phyloP scores from a whole-genome alignment of 2,888 invertebrate species.

The Leucophenga maculata region DNA sequence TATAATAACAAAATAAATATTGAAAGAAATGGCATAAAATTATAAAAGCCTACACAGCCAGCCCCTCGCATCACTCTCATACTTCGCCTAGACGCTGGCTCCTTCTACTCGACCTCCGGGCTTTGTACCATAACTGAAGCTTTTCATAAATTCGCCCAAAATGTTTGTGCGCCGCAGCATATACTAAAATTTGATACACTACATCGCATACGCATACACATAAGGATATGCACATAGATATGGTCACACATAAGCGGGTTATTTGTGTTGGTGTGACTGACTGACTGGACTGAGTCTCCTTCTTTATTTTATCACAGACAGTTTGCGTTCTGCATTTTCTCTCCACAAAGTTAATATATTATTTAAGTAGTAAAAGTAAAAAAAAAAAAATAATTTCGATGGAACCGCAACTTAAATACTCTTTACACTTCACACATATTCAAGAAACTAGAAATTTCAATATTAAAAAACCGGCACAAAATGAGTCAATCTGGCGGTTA shows the following conservation, averaged over 20 bases:
- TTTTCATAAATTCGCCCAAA: conserved; percentile 14
- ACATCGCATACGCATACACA: conserved; percentile 30
- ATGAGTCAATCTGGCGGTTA: too few relatives aligned
- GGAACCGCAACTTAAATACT: conserved; percentile 3
- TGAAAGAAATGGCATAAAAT: conserved; percentile 66
- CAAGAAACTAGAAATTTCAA: too few relatives aligned
- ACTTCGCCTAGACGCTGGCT: not conserved
- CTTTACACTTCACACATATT: too few relatives aligned
- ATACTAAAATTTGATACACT: conserved; percentile 37
- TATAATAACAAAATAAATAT: conserved; percentile 66
- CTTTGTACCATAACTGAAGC: not conserved
- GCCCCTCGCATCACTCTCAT: not conserved
- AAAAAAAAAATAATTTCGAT: conserved; percentile 20
- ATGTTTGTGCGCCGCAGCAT: not conserved
- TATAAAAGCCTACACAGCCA: conserved; percentile 53
- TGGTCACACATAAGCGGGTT: conserved; percentile 15
- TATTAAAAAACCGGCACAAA: too few relatives aligned
- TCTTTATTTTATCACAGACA: conserved; percentile 34
- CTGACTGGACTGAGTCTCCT: not conserved
- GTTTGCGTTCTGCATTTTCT: not conserved
- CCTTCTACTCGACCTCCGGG: not conserved
- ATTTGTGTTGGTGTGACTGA: conserved; percentile 21
- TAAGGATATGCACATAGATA: conserved; percentile 32
- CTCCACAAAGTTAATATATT: conserved; percentile 43
- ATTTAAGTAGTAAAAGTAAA: conserved; percentile 51